A percentile compares a stretch with the other conserved stretches of the same genome.
Evolutionary conservation across 2,888 invertebrate species (phyloP).

Genomic region (Agrochola lota): DNA sequence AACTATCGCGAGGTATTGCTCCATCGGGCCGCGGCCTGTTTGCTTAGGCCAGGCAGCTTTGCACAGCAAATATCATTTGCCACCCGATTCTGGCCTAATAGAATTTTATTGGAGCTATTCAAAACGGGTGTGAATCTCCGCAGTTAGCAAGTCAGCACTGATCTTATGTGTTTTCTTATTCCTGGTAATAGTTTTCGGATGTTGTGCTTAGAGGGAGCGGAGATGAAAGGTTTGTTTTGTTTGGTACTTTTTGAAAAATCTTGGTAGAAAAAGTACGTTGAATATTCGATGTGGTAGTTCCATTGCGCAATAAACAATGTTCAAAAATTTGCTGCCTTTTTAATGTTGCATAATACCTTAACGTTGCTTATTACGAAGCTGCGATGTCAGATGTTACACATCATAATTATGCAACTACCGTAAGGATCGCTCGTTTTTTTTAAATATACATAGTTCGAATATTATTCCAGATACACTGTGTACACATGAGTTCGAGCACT

Average conservation of each 20-base stretch:
- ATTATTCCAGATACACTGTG: background rate
- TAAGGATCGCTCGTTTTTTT: too few species aligned
- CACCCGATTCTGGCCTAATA: constrained; percentile 75
- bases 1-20: constrained; percentile 75
- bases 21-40: constrained; percentile 75
- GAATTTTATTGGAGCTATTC: constrained; percentile 76
- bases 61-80: constrained; percentile 81
- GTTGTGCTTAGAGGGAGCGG: background rate
- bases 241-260: background rate
- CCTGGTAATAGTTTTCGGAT: constrained; percentile 45
- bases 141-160: constrained; percentile 51
- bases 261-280: background rate
- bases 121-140: constrained; percentile 60
- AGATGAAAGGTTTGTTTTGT: constrained; percentile 16
- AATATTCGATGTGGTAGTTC: background rate
- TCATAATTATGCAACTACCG: too few species aligned
- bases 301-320: background rate
- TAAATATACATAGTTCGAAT: background rate
- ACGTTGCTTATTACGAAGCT: too few species aligned
- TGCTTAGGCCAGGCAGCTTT: constrained; percentile 75
- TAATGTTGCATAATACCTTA: too few species aligned
- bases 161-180: constrained; percentile 55
- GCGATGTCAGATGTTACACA: too few species aligned
- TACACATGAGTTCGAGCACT: background rate
- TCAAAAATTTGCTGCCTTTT: background rate